Percentiles rank a stretch among this genome's conserved stretches.
phyloP scores from a whole-genome alignment of 2,113 vertebrate species.

The Canis aureus region DNA sequence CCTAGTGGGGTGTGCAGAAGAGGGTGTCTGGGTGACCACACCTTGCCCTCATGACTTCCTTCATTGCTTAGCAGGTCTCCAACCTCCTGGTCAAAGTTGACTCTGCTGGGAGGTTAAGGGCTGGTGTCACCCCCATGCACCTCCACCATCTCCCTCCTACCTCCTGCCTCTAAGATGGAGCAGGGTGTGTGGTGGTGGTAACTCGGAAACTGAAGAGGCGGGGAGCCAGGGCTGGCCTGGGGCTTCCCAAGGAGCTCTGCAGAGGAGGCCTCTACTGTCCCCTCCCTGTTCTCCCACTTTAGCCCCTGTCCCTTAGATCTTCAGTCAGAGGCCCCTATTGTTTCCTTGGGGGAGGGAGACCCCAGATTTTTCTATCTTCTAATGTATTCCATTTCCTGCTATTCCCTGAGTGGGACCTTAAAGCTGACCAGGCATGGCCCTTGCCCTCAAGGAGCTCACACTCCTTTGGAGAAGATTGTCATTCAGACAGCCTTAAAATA shows the following conservation, averaged over 20 bases:
- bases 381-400: neutral
- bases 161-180: neutral
- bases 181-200: neutral
- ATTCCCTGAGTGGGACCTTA: neutral
- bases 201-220: neutral
- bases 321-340: neutral
- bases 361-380: neutral
- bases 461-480: neutral
- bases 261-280: neutral
- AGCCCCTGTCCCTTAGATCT: neutral
- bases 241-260: neutral
- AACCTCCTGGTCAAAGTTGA: neutral
- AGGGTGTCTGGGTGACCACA: neutral
- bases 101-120: neutral
- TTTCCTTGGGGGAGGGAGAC: neutral
- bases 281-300: neutral
- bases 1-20: neutral
- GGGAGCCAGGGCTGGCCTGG: neutral
- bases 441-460: neutral
- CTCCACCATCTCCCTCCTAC: too few species aligned
- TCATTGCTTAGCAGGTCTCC: neutral
- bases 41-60: neutral
- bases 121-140: neutral
- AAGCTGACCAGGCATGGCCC: neutral
- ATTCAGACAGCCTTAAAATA: neutral